phyloP scores from a whole-genome alignment of 2,797 vertebrate genomes.

The Psittacula echo region DNA sequence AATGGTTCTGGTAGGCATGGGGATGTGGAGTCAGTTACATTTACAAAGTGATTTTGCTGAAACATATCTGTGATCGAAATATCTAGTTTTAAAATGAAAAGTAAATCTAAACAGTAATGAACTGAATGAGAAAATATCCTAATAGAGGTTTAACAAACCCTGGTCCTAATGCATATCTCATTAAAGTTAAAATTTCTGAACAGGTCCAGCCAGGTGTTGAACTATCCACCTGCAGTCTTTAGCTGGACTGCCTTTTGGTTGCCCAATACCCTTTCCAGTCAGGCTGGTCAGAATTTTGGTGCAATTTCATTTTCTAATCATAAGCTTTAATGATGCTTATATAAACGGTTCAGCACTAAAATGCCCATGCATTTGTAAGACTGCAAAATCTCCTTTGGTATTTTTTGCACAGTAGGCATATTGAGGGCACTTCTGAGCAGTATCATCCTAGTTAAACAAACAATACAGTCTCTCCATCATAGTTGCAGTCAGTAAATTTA shows the following conservation, averaged over 20 bases:
- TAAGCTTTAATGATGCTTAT: neutral
- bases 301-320: neutral
- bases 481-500: constrained; percentile 64
- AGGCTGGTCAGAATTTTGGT: neutral
- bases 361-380: neutral
- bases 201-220: neutral
- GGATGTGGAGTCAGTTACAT: neutral
- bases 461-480: constrained; percentile 55
- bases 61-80: fast-evolving
- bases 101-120: neutral
- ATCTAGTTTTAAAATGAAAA: neutral
- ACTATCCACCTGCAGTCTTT: neutral
- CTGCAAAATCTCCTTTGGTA: neutral
- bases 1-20: neutral
- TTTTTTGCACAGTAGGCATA: constrained; percentile 51
- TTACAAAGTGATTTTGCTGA: neutral
- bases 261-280: neutral
- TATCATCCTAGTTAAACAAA: constrained; percentile 66
- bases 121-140: neutral
- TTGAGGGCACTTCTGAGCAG: constrained; percentile 27
- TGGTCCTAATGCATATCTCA: neutral
- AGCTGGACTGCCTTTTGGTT: neutral
- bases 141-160: neutral
- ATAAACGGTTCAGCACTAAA: neutral
- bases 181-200: neutral